These are phyloP conservation scores for Aphyosemion australe DNA, from an alignment of 2,113 vertebrate genomes.

Conservation along the genomic window DNA sequence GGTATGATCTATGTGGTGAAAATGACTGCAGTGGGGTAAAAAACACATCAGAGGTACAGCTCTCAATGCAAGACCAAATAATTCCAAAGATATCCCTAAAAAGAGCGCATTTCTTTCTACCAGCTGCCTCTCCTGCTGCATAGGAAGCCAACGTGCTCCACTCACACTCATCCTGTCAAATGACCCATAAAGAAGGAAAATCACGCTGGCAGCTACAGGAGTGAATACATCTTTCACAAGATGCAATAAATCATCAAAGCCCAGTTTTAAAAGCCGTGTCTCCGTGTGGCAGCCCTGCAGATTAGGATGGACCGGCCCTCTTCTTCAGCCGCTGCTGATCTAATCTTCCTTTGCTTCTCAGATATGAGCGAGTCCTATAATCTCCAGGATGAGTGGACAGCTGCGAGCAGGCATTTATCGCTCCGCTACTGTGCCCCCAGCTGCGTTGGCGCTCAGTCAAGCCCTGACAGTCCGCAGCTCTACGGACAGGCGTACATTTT, in stretches of 20 bases:
- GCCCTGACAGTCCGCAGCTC: constrained; percentile 32
- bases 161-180: constrained; percentile 19
- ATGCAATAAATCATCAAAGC: constrained; percentile 47
- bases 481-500: constrained; percentile 41
- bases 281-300: constrained; percentile 27
- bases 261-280: constrained; percentile 35
- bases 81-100: background rate
- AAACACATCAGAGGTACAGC: too few relatives aligned
- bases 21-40: too few relatives aligned
- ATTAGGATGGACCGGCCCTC: constrained; percentile 37
- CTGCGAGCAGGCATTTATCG: constrained; percentile 45
- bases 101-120: background rate
- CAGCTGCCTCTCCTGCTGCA: background rate
- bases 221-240: constrained; percentile 27
- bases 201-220: constrained; percentile 1
- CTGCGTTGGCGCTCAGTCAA: constrained; percentile 28
- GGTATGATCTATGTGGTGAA: too few relatives aligned
- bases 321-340: constrained; percentile 43
- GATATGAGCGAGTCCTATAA: constrained; percentile 55
- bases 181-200: constrained; percentile 10
- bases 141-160: background rate
- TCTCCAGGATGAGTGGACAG: constrained; percentile 55
- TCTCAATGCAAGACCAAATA: background rate
- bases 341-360: constrained; percentile 67
- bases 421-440: constrained; percentile 32